Evolutionary conservation across 2,113 vertebrate species (phyloP).

Genomic region (Empidonax alnorum): DNA sequence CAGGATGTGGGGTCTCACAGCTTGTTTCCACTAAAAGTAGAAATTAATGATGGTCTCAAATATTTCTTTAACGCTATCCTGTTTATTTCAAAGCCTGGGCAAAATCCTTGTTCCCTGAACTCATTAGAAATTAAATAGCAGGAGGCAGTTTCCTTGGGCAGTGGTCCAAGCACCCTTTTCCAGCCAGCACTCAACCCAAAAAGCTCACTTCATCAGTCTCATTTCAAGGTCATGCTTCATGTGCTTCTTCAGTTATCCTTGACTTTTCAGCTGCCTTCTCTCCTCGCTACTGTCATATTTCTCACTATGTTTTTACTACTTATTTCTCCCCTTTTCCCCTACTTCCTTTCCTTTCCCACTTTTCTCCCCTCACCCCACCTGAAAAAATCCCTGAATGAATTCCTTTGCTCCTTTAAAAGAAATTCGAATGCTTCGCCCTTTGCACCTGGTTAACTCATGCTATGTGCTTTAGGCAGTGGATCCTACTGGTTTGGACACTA

Average conservation of each 20-base stretch:
- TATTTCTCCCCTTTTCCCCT: not conserved
- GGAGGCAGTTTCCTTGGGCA: constrained; percentile 64
- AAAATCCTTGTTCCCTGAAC: constrained; percentile 46
- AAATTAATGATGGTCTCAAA: constrained; percentile 33
- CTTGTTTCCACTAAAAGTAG: not conserved
- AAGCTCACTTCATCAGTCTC: constrained; percentile 62
- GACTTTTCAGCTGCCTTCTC: constrained; percentile 43
- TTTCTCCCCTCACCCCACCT: too few species aligned
- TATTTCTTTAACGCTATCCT: constrained; percentile 53
- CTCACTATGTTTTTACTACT: constrained; percentile 13
- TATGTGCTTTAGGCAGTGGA: not conserved
- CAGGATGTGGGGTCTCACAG: not conserved
- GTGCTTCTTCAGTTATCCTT: constrained; percentile 60
- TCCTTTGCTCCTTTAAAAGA: not conserved
- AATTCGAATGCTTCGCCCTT: not conserved
- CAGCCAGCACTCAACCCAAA: constrained; percentile 56
- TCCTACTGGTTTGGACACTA: not conserved
- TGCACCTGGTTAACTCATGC: not conserved
- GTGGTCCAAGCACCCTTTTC: constrained; percentile 35
- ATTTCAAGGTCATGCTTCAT: constrained; percentile 55
- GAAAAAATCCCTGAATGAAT: not conserved
- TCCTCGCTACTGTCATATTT: constrained; percentile 43
- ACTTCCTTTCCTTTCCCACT: not conserved
- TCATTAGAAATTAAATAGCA: constrained; percentile 59
- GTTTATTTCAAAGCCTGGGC: constrained; percentile 58